Evolutionary conservation across 2,113 vertebrate genomes (phyloP), one percentile per base, ranked within the genome.

Genomic region (Muntiacus reevesi): DNA sequence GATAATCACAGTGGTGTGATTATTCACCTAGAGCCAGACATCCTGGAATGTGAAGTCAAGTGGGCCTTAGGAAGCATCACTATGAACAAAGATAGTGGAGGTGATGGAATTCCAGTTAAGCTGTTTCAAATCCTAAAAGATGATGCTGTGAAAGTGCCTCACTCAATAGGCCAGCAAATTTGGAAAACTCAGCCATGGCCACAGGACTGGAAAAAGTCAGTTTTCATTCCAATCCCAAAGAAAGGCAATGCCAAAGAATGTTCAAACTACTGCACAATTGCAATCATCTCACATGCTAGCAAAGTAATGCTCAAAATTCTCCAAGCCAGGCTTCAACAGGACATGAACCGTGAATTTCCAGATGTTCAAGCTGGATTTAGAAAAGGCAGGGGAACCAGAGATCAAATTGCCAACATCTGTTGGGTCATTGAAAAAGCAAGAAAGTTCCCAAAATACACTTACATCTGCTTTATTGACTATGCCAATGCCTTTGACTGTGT

Each of bases 301-400:
- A 64, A 64, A 64, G 7, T n/a, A 64, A 64, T n/a, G 3, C 30
- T 64, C 33, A n/a, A 64, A 19, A 64, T 64, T 64, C 30, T 64
- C 16, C 30, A 64, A 64, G 62, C 7, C 62, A 64, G 62, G 16
- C 16, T 64, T 64, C 62, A 64, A 4, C 3, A 64, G 16, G 16
- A 64, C 0, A 0, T 64, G 62, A 64, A 17, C 33, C 0, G 2
- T n/a, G 62, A 64, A 64, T 1, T 64, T 64, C 16, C 62, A n/a
- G 33, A n/a, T 67, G 7, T 67, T 67, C 16, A 67, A 67, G 16
- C 33, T 67, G 62, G 33, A 5, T 9, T 64, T 67, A n/a, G 62
- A 67, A 67, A 67, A 67, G 7, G 33, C 62, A 67, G 33, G 17
- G 33, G 33, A 67, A 67, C 4, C 33, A n/a, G 7, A 67, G 62